A percentile compares a stretch with the other conserved stretches of the same genome.
Evolutionary conservation across 2,797 vertebrate species (phyloP).

Genomic region (Amphiprion clarkii): DNA sequence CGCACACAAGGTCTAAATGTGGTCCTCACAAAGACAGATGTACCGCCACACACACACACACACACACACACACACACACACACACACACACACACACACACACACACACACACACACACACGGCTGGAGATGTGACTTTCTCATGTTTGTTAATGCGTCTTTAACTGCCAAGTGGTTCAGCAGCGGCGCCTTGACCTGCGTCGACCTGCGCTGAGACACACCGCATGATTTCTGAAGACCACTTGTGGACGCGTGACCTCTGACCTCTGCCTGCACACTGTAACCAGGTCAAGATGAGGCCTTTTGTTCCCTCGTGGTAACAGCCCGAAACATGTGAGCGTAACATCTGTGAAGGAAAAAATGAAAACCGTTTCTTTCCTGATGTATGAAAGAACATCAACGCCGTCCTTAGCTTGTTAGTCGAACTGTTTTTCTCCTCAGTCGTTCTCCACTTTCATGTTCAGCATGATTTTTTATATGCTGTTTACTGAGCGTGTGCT

Average conservation of each 20-base stretch:
- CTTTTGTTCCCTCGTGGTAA: neutral
- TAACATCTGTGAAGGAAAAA: neutral
- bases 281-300: slow-evolving; percentile 10
- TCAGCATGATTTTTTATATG: too few species aligned
- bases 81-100: too few species aligned
- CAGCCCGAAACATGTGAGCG: neutral
- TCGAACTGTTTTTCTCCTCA: too few species aligned
- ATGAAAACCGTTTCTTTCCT: too few species aligned
- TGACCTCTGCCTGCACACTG: slow-evolving; percentile 27
- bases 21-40: neutral
- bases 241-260: slow-evolving; percentile 48
- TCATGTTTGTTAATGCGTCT: slow-evolving; percentile 38
- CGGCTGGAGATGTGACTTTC: slow-evolving; percentile 8
- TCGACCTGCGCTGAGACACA: slow-evolving; percentile 15
- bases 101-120: slow-evolving; percentile 12
- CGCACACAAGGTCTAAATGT: too few species aligned
- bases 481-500: too few species aligned
- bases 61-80: slow-evolving; percentile 16
- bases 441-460: too few species aligned
- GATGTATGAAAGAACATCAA: too few species aligned
- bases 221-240: slow-evolving; percentile 49
- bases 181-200: slow-evolving; percentile 18
- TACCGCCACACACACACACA: slow-evolving; percentile 10
- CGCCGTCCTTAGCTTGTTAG: too few species aligned
- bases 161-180: slow-evolving; percentile 50